Evolutionary conservation across 2,113 vertebrate genomes (phyloP).

Genomic region (Anguilla japonica): DNA sequence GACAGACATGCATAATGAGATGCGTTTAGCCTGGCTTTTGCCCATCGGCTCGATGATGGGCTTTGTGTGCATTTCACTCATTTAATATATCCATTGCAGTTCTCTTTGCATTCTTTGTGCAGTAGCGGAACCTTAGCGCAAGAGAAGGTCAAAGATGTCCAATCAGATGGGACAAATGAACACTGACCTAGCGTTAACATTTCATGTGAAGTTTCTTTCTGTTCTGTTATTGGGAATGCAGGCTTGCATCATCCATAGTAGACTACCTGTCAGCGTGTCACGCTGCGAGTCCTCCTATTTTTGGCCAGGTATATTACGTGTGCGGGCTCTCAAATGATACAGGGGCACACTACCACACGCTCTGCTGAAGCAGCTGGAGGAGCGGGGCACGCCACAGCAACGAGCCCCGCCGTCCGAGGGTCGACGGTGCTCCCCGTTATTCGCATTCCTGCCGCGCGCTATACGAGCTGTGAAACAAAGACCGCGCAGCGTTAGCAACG

Average conservation of each 20-base stretch:
- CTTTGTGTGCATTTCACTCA: neutral
- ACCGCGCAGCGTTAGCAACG: neutral
- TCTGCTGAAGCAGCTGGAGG: neutral
- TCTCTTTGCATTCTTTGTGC: neutral
- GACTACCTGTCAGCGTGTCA: neutral
- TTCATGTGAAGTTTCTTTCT: neutral
- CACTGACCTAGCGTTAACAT: conserved; percentile 2
- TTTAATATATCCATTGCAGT: neutral
- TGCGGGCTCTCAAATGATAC: neutral
- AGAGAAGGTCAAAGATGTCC: neutral
- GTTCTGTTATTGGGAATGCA: neutral
- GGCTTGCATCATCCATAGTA: neutral
- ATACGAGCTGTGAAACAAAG: conserved; percentile 5
- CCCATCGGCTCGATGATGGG: neutral
- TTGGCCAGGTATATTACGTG: neutral
- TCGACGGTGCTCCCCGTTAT: neutral
- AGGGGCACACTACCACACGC: neutral
- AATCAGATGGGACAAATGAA: neutral
- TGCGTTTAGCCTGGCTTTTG: neutral
- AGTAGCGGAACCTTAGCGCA: neutral
- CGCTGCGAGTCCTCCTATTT: neutral
- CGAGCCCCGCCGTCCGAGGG: neutral
- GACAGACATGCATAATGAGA: neutral
- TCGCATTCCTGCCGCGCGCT: neutral
- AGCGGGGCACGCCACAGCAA: neutral